These are phyloP conservation scores for Centropus bengalensis DNA, from an alignment of 2,113 vertebrate species.

Conservation along the genomic window DNA sequence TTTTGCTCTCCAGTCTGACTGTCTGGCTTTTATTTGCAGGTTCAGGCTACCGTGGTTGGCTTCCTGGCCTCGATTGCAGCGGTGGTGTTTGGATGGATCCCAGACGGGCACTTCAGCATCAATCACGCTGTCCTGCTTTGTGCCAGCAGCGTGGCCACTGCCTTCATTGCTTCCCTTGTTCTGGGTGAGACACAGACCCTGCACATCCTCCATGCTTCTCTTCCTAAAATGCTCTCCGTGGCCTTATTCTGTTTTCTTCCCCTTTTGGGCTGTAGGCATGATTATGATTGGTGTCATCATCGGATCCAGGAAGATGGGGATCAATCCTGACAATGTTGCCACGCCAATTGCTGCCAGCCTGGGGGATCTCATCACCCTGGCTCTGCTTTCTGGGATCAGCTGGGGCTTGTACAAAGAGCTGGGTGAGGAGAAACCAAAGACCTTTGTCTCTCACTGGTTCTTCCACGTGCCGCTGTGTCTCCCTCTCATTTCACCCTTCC, in stretches of 20 bases:
- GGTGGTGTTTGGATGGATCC: constrained; percentile 97
- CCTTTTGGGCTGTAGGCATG: constrained; percentile 80
- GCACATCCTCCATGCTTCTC: accelerated
- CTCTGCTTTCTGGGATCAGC: constrained; percentile 94
- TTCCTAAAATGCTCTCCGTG: neutral
- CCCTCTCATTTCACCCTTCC: neutral
- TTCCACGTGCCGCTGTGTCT: neutral
- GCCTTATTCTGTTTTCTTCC: neutral
- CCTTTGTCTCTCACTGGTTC: neutral
- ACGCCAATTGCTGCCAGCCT: constrained; percentile 97
- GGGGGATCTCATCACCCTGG: constrained; percentile 96
- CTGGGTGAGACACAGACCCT: constrained; percentile 80
- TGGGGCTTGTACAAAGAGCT: constrained; percentile 93
- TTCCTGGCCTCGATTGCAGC: constrained; percentile 96
- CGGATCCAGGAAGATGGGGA: constrained; percentile 92
- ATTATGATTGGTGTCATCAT: constrained; percentile 99
- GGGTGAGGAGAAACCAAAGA: constrained; percentile 70
- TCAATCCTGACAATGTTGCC: constrained; percentile 97
- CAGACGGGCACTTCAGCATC: constrained; percentile 91
- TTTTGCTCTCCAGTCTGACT: neutral
- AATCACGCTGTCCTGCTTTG: constrained; percentile 93
- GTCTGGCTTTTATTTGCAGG: constrained; percentile 65
- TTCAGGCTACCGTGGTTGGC: constrained; percentile 97
- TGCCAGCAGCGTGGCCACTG: constrained; percentile 95
- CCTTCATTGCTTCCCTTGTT: constrained; percentile 94